Evolutionary conservation across 2,888 invertebrate species (phyloP), one percentile per base, ranked within the genome.

Genomic region (Dolichomitus sp.): DNA sequence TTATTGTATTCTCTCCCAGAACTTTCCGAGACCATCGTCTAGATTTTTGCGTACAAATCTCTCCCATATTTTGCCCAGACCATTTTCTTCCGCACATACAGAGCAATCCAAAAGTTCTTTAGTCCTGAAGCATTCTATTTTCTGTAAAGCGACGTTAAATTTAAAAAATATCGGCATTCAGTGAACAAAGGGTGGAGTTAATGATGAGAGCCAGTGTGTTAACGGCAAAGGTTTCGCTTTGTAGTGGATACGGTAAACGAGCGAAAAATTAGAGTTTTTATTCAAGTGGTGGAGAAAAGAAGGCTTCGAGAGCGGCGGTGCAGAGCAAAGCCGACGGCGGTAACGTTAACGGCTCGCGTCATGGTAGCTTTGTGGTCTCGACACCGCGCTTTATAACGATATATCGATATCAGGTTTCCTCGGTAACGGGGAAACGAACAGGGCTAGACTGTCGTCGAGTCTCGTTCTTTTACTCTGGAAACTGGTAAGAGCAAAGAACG

Each of bases 401-500:
- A 70, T 77, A 80, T 82, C 74, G 80, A 86, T 81, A 80, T 81
- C 78, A 80, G 72, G 76, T 83, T 83, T 85, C 65, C 76, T 63
- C 72, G 73, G 80, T 75, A 80, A 76, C 61, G 76, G 76, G 63
- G 48, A 74, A 78, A 81, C 59, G 66, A 59, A 61, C 70, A 42
- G 63, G 52, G 57, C 23, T 69, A 48, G 65, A 57, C 42, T 4
- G 40, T 48, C 50, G 45, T 59, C 19, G 17, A 61, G 66, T n/a
- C 52, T 61, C 30, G 52, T 68, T 82, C 42, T 72, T 80, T 76
- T 68, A 30, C 59, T 75, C 59, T 45, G 72, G 37, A 52, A 83
- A 80, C 69, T 80, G 61, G 59, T 65, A 52, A 66, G 75, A 77
- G 70, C 42, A 66, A 69, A 54, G 57, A 65, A 50, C 72, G 72